A percentile compares a stretch with the other conserved stretches of the same genome.
Evolutionary conservation across 2,113 vertebrate species (phyloP).

Genomic region (Antidorcas marsupialis): DNA sequence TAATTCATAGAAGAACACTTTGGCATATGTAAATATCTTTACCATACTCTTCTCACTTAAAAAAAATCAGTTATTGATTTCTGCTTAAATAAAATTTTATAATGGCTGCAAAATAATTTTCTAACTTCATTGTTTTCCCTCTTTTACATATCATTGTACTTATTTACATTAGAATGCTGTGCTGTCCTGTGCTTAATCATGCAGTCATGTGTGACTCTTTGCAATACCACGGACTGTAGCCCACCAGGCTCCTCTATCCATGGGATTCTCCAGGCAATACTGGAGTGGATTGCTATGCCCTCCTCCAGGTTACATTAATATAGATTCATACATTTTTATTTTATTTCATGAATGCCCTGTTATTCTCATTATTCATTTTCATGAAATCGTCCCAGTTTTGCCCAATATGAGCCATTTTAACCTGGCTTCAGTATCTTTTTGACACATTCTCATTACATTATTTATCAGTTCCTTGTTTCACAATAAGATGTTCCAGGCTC

Average conservation of each 20-base stretch:
- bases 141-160: neutral
- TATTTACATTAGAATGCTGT: neutral
- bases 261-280: neutral
- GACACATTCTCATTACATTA: neutral
- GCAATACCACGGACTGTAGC: fast-evolving
- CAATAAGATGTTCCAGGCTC: neutral
- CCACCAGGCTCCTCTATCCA: neutral
- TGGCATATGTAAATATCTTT: too few species aligned
- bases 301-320: neutral
- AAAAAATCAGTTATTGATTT: too few species aligned
- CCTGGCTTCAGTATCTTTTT: neutral
- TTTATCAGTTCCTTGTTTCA: neutral
- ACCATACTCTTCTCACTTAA: too few species aligned
- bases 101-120: too few species aligned
- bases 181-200: neutral
- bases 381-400: neutral
- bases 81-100: too few species aligned
- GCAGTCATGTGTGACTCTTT: neutral
- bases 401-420: neutral
- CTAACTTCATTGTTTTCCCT: neutral
- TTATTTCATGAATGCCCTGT: neutral
- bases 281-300: neutral
- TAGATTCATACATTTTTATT: neutral
- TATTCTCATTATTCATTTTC: neutral
- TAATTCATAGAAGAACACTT: too few species aligned